phyloP scores from a whole-genome alignment of 2,113 vertebrate genomes.

The Empidonax traillii region DNA sequence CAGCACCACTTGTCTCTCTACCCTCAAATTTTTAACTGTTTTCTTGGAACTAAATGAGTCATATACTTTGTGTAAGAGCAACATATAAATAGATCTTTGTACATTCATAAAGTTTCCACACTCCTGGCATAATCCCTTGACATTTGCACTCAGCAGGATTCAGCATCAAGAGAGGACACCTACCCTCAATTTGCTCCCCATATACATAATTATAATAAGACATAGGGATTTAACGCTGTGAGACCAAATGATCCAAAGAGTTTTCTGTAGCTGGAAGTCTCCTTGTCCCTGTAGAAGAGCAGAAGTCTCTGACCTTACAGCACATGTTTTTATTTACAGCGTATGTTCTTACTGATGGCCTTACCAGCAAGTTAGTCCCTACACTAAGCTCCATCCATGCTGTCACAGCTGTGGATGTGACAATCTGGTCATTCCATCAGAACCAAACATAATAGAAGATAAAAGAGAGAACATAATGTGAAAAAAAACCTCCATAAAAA shows the following conservation, averaged over 20 bases:
- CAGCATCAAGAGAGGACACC: not conserved
- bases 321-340: not conserved
- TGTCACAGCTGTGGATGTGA: not conserved
- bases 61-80: not conserved
- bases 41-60: not conserved
- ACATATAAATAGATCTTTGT: not conserved
- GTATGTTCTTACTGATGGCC: not conserved
- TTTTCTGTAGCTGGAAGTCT: not conserved
- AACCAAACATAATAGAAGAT: not conserved
- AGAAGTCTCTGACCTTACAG: not conserved
- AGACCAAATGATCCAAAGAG: constrained; percentile 1
- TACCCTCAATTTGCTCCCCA: not conserved
- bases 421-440: not conserved
- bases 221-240: not conserved
- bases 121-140: not conserved
- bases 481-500: not conserved
- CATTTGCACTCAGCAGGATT: not conserved
- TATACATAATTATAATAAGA: not conserved
- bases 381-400: not conserved
- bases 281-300: not conserved
- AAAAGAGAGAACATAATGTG: not conserved
- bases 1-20: not conserved
- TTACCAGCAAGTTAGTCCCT: not conserved
- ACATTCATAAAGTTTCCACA: not conserved
- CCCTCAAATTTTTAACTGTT: not conserved